phyloP scores from a whole-genome alignment of 2,888 invertebrate species.

The Brachyptera risi region DNA sequence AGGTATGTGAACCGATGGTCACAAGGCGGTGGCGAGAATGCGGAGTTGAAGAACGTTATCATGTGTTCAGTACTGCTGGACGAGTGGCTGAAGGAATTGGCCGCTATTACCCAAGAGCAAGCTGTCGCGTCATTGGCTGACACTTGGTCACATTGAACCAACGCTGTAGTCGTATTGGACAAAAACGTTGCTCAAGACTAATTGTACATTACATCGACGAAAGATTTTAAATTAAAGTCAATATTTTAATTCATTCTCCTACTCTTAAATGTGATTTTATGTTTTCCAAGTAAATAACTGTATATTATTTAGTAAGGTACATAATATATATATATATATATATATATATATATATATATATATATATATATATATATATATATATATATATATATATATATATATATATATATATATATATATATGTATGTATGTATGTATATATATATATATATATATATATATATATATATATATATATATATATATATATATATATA shows the following conservation, averaged over 20 bases:
- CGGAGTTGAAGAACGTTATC: slow-evolving; percentile 56
- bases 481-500: too few species aligned
- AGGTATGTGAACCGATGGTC: slow-evolving; percentile 37
- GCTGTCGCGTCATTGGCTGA: slow-evolving; percentile 46
- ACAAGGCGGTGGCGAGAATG: slow-evolving; percentile 15
- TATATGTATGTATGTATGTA: too few species aligned
- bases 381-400: too few species aligned
- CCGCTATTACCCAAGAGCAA: slow-evolving; percentile 93
- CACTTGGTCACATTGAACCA: slow-evolving; percentile 2
- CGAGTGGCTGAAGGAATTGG: slow-evolving; percentile 93
- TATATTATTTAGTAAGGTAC: background rate
- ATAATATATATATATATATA: too few species aligned
- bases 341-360: too few species aligned
- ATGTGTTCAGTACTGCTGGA: slow-evolving; percentile 85
- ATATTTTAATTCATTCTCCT: background rate
- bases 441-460: too few species aligned
- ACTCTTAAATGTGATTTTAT: background rate
- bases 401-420: too few species aligned
- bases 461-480: too few species aligned
- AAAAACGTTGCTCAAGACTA: too few species aligned
- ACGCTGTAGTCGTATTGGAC: too few species aligned
- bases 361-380: too few species aligned
- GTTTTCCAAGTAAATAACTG: background rate
- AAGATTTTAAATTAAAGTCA: background rate
- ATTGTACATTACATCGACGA: background rate